phyloP scores from a whole-genome alignment of 2,113 vertebrate genomes.

The Trematocara nigrifrons region DNA sequence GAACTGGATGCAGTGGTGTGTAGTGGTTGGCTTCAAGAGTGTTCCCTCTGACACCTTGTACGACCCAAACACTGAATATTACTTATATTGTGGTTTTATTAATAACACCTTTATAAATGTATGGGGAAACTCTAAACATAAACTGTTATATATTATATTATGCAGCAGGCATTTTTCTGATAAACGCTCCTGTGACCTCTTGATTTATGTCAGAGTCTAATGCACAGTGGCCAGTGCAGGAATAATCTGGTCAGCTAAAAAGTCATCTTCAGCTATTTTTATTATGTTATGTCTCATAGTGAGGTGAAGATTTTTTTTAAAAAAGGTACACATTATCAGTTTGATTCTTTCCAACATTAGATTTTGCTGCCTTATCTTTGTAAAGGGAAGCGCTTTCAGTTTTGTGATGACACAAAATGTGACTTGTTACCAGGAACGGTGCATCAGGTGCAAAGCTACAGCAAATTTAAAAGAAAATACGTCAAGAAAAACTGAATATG shows the following conservation, averaged over 20 bases:
- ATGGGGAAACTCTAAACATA: not conserved
- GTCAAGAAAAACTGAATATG: not conserved
- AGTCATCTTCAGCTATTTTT: not conserved
- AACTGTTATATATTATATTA: not conserved
- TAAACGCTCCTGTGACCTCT: not conserved
- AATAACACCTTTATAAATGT: not conserved
- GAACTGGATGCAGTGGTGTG: not conserved
- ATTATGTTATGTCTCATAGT: not conserved
- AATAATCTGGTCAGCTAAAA: not conserved
- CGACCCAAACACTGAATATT: not conserved
- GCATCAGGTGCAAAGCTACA: not conserved
- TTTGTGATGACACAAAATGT: not conserved
- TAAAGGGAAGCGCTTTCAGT: not conserved
- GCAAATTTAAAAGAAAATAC: not conserved
- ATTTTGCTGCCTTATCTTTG: not conserved
- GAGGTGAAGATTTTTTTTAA: not conserved
- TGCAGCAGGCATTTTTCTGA: not conserved
- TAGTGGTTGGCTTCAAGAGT: not conserved
- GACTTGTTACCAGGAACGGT: not conserved
- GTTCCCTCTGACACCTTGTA: not conserved
- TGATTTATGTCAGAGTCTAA: not conserved
- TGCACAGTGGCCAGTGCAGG: not conserved
- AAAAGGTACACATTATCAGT: not conserved
- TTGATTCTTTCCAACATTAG: not conserved
- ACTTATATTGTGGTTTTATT: not conserved